Conservation (phyloP, 1,140 invertebrate genomes). For the Hylyphantes graminicola region DNA sequence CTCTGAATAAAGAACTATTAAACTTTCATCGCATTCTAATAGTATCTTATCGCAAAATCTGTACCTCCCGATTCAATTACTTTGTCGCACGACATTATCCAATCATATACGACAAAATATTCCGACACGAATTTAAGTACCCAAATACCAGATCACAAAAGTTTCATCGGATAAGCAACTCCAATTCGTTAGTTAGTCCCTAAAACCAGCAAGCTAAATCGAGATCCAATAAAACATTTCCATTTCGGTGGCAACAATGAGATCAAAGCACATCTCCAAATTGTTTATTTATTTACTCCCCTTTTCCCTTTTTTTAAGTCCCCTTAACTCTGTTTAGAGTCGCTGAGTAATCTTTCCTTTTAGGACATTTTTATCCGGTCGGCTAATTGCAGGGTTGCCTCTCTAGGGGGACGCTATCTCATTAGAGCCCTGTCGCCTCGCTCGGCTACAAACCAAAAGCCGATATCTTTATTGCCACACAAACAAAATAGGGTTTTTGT, state of each 20-base stretch:
- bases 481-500: neutral
- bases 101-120: too few species aligned
- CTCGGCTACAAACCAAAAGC: conserved; percentile 20
- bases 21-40: too few species aligned
- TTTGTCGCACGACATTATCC: too few species aligned
- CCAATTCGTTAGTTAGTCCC: neutral
- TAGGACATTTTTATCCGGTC: conserved; percentile 27
- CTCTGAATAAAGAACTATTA: too few species aligned
- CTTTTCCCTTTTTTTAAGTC: conserved; percentile 2
- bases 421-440: neutral
- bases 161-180: too few species aligned
- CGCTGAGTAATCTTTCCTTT: conserved; percentile 17
- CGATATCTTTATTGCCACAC: conserved; percentile 40
- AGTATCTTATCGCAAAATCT: too few species aligned
- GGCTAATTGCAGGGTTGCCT: conserved; percentile 27
- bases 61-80: too few species aligned
- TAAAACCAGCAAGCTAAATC: neutral
- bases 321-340: conserved; percentile 19
- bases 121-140: too few species aligned
- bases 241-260: conserved; percentile 3
- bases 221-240: conserved; percentile 16
- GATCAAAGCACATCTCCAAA: conserved; percentile 14
- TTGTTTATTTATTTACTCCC: conserved; percentile 27
- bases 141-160: too few species aligned
- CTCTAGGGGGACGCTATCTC: conserved; percentile 14